Evolutionary conservation across 2,113 vertebrate genomes (phyloP).

Genomic region (Saimiri boliviensis): DNA sequence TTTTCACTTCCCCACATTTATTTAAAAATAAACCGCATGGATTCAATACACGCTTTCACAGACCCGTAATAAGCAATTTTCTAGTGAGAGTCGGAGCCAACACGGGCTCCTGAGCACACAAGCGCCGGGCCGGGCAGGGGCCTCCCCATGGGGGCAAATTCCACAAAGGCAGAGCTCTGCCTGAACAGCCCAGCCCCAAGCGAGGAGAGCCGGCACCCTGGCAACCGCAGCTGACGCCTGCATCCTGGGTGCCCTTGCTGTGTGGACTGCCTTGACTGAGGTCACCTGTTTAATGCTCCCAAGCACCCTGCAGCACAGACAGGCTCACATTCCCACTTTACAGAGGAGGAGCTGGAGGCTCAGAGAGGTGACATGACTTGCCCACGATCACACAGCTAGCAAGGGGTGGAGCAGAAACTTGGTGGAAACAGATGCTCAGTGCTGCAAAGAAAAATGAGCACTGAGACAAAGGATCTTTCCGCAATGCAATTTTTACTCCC

Average conservation of each 20-base stretch:
- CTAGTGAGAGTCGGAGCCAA: not conserved
- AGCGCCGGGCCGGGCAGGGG: rapidly evolving
- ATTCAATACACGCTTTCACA: constrained; percentile 33
- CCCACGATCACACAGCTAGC: not conserved
- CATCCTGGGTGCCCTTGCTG: rapidly evolving
- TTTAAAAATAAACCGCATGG: constrained; percentile 15
- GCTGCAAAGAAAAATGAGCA: no score
- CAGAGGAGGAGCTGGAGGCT: not conserved
- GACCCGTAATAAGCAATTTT: constrained; percentile 53
- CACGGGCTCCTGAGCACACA: rapidly evolving
- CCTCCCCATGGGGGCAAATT: not conserved
- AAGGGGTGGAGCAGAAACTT: not conserved
- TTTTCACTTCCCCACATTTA: constrained; percentile 34
- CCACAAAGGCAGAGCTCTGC: rapidly evolving
- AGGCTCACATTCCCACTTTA: not conserved
- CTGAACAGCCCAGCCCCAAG: not conserved
- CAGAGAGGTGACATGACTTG: not conserved
- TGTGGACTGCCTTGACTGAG: rapidly evolving
- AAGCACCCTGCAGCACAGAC: not conserved
- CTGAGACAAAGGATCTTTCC: no score
- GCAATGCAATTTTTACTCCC: no score
- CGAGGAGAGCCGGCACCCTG: rapidly evolving
- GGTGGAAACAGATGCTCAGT: no score
- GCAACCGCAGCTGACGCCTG: rapidly evolving
- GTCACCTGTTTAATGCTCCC: not conserved